phyloP scores from a whole-genome alignment of 37 sponge, comb jelly and placozoan species.

The Haliclona indistincta region DNA sequence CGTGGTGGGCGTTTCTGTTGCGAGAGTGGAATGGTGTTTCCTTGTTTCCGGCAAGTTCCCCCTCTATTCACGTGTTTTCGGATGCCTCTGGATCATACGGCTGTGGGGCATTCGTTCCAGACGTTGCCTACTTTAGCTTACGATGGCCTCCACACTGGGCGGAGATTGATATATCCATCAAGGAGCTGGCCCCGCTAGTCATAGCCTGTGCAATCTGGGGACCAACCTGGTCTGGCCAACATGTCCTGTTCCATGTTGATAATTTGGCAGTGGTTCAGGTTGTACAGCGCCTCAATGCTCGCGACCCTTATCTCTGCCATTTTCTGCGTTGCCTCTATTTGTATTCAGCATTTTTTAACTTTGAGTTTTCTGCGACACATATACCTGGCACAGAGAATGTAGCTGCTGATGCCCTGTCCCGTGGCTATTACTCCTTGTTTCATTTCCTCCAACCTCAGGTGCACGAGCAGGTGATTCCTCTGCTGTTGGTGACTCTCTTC shows the following conservation, averaged over 20 bases:
- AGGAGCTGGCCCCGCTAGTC: not conserved
- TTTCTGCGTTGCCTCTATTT: not conserved
- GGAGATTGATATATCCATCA: not conserved
- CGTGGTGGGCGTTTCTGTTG: not conserved
- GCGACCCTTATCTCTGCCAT: not conserved
- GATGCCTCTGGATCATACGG: not conserved
- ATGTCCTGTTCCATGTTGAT: not conserved
- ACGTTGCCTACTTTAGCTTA: not conserved
- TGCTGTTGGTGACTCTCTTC: not conserved
- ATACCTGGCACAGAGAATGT: not conserved
- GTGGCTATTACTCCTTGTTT: not conserved
- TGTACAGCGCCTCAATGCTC: not conserved
- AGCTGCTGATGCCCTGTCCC: not conserved
- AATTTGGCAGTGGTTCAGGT: not conserved
- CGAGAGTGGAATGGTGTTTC: slow-evolving; percentile 10
- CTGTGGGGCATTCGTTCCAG: not conserved
- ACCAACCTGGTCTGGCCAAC: not conserved
- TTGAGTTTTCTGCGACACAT: not conserved
- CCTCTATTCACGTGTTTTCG: not conserved
- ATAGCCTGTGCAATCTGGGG: not conserved
- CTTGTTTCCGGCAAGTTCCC: not conserved
- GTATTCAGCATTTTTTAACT: not conserved
- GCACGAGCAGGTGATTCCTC: not conserved
- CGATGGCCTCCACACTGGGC: not conserved
- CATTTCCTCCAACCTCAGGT: not conserved